These are phyloP conservation scores for Rhopalosiphum nymphaeae DNA, from an alignment of 2,888 invertebrate genomes.

Conservation along the genomic window DNA sequence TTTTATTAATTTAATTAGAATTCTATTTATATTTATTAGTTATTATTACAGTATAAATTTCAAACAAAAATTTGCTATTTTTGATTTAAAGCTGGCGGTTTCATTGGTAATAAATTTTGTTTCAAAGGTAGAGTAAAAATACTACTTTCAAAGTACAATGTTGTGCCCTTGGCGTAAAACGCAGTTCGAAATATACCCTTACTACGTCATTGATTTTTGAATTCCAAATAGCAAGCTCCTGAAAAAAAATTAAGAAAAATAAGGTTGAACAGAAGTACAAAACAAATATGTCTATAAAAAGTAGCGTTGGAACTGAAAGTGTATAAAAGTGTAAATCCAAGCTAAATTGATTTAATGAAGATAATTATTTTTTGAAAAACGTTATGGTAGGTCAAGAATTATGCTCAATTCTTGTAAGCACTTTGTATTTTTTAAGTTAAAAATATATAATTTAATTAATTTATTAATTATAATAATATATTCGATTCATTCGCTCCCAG, in stretches of 20 bases:
- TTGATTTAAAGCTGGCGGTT: too few relatives aligned
- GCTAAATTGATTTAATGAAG: conserved; percentile 16
- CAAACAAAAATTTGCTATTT: too few relatives aligned
- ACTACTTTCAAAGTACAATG: too few relatives aligned
- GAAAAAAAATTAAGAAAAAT: conserved; percentile 3
- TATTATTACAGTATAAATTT: too few relatives aligned
- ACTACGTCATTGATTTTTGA: not conserved
- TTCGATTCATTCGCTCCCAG: not conserved
- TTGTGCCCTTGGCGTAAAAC: too few relatives aligned
- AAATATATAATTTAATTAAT: too few relatives aligned
- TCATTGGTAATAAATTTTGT: too few relatives aligned
- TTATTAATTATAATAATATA: not conserved
- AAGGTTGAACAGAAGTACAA: not conserved
- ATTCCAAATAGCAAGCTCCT: not conserved
- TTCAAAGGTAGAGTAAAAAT: too few relatives aligned
- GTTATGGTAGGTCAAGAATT: conserved; percentile 58
- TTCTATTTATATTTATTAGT: too few relatives aligned
- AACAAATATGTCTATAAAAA: not conserved
- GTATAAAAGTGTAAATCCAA: too few relatives aligned
- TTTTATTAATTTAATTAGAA: too few relatives aligned
- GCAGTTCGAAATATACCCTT: too few relatives aligned
- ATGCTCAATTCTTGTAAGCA: not conserved
- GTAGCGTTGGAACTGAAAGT: not conserved
- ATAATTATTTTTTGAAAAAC: conserved; percentile 38
- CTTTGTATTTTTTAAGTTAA: not conserved